phyloP scores from a whole-genome alignment of 1,140 invertebrate species.

The Drosophila mojavensis region DNA sequence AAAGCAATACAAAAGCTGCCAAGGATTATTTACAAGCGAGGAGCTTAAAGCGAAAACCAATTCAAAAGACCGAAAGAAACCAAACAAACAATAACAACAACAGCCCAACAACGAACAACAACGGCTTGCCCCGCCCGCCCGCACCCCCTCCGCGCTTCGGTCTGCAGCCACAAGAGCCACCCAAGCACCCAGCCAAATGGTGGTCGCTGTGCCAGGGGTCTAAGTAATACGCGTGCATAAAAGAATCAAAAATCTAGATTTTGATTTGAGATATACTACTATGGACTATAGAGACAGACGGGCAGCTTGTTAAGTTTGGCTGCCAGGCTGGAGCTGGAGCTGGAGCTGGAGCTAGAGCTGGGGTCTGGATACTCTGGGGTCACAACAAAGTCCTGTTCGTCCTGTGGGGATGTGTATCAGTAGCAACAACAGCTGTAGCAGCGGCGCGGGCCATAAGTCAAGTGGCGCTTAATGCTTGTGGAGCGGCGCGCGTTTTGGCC shows the following conservation, averaged over 20 bases:
- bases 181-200: neutral
- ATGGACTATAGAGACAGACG: constrained; percentile 43
- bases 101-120: constrained; percentile 27
- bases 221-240: constrained; percentile 69
- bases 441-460: constrained; percentile 57
- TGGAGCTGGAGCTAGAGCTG: neutral
- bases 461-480: constrained; percentile 69
- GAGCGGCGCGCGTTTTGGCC: constrained; percentile 32
- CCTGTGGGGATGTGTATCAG: constrained; percentile 35
- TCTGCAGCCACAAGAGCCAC: neutral
- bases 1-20: constrained; percentile 55
- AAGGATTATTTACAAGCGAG: constrained; percentile 72
- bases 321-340: neutral
- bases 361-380: constrained; percentile 10
- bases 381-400: constrained; percentile 4
- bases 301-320: constrained; percentile 21
- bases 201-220: constrained; percentile 28
- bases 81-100: constrained; percentile 35
- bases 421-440: constrained; percentile 17
- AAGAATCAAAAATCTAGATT: constrained; percentile 80
- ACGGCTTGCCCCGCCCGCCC: constrained; percentile 7
- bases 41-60: constrained; percentile 74
- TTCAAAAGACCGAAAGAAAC: constrained; percentile 65
- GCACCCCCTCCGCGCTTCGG: too few species aligned
- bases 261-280: constrained; percentile 73